These are phyloP conservation scores for Salmo trutta DNA, from an alignment of 2,797 vertebrate genomes.

Conservation along the genomic window DNA sequence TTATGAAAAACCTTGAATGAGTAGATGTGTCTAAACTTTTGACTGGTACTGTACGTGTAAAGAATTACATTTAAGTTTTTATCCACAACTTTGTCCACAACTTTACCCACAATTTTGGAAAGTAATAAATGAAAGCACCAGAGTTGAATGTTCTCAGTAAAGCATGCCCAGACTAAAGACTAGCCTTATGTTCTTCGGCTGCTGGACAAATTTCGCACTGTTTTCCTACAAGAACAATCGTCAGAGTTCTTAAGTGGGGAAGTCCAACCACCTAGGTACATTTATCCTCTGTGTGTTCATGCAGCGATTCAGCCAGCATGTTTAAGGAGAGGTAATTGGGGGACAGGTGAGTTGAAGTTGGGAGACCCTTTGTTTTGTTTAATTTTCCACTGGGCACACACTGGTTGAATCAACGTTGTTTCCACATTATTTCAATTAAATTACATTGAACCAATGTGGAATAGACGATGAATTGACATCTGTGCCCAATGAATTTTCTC, in stretches of 20 bases:
- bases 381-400: conserved; percentile 31
- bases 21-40: not conserved
- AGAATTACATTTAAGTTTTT: not conserved
- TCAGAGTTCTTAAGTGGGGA: conserved; percentile 66
- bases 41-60: not conserved
- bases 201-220: conserved; percentile 35
- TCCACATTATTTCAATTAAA: no score
- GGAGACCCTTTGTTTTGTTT: conserved; percentile 71
- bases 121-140: conserved; percentile 22
- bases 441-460: no score
- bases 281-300: conserved; percentile 75
- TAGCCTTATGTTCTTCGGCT: conserved; percentile 39
- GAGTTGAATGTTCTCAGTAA: conserved; percentile 9
- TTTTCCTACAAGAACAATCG: conserved; percentile 34
- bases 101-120: not conserved
- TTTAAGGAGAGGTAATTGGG: conserved; percentile 77
- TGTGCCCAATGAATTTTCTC: conserved; percentile 19
- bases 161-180: conserved; percentile 20
- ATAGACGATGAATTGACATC: no score
- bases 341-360: conserved; percentile 63
- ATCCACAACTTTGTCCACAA: not conserved
- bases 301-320: conserved; percentile 53
- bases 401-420: no score
- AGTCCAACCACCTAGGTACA: conserved; percentile 70
- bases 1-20: no score